Evolutionary conservation across 2,797 vertebrate genomes (phyloP).

Genomic region (Notolepis coatsorum): DNA sequence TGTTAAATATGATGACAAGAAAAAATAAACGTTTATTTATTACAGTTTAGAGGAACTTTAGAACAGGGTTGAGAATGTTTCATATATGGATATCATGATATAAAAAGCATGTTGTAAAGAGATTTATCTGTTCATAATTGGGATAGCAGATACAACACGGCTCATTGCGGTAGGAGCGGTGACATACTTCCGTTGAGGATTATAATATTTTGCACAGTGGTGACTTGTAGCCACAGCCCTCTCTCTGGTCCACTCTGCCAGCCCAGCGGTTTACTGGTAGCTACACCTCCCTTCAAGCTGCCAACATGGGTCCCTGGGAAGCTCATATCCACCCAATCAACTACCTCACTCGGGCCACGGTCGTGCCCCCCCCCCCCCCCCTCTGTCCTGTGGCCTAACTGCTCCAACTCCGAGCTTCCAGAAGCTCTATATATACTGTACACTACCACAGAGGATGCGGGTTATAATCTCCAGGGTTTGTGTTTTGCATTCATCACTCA

Average conservation of each 20-base stretch:
- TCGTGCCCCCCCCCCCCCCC: no score
- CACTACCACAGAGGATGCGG: slow-evolving; percentile 58
- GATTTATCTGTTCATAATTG: slow-evolving; percentile 67
- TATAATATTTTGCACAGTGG: slow-evolving; percentile 77
- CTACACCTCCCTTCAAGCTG: slow-evolving; percentile 70
- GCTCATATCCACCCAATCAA: slow-evolving; percentile 72
- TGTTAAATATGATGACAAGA: slow-evolving; percentile 29
- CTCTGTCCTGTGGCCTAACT: slow-evolving; percentile 68
- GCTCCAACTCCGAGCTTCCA: slow-evolving; percentile 69
- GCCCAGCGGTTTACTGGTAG: slow-evolving; percentile 69
- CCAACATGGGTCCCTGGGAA: slow-evolving; percentile 63
- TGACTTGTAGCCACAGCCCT: slow-evolving; percentile 63
- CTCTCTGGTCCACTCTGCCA: slow-evolving; percentile 60
- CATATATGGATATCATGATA: slow-evolving; percentile 55
- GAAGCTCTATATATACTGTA: slow-evolving; percentile 62
- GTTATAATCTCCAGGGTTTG: slow-evolving; percentile 40
- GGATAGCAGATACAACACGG: slow-evolving; percentile 56
- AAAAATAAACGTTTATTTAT: slow-evolving; percentile 70
- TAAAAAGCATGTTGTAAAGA: slow-evolving; percentile 82
- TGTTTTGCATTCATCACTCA: slow-evolving; percentile 39
- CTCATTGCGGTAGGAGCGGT: slow-evolving; percentile 61
- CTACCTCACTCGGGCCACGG: slow-evolving; percentile 80
- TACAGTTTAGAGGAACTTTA: slow-evolving; percentile 59
- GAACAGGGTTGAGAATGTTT: slow-evolving; percentile 76
- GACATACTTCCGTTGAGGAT: slow-evolving; percentile 53